Evolutionary conservation across 2,113 vertebrate species (phyloP), one percentile per base, ranked within the genome.

Genomic region (Paracanthobrama guichenoti): DNA sequence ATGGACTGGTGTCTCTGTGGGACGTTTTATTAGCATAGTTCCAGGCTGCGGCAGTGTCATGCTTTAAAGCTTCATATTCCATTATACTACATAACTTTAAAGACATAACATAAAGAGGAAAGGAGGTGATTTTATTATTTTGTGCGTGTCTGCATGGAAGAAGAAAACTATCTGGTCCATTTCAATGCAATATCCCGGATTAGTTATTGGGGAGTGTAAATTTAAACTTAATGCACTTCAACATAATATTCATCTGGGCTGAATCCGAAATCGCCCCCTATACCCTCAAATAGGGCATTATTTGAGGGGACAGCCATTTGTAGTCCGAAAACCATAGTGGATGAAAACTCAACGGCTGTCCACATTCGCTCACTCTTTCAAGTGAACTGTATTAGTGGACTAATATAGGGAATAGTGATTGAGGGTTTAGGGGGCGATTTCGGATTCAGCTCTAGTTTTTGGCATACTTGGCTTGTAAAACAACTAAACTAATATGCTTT

Each of bases 201-300:
- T 66, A 84, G 81, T 89, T 85, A 84, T 76, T 76, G 67, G 46
- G 39, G 79, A 73, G 76, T 67, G 67, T 83, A 42, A 86, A 86
- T 86, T 86, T 87, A 31, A 86, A 87, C 79, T 55, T 86, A 83
- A 87, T 85, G 86, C 64, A n/a, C 53, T 84, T 42, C 75, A 59
- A 53, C 72, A 60, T 83, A 83, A 83, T 76, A 67, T 57, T 72
- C 62, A 79, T 20, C 67, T 39, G 39, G 6, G 6, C 5, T 39
- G 35, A 39, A 39, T 39, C 39, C 1, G 39, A 39, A 39, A 39
- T 39, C 6, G 35, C 35, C 35, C 35, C 35, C 3, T 35, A 4
- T 35, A 35, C 35, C 35, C 4, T 39, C 5, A 39, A 6, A 39
- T 39, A 39, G 5, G 0, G 5, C 6, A 39, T 39, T 39, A 39